Conservation (phyloP, 2,113 vertebrate genomes). For the Phrynosoma platyrhinos region DNA sequence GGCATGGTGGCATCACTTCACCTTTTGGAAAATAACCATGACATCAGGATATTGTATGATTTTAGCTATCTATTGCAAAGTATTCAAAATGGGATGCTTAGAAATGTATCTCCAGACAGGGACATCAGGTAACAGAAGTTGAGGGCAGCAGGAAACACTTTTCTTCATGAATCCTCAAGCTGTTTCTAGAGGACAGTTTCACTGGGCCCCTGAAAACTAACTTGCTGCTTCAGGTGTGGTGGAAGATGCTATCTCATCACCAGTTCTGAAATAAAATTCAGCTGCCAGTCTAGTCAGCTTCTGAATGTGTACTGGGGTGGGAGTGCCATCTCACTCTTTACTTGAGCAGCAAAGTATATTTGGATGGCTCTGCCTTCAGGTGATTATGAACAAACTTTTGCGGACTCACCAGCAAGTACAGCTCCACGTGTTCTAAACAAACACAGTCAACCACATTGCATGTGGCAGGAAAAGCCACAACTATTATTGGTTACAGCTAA, state of each 20-base stretch:
- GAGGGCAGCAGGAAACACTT: background rate
- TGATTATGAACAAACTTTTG: background rate
- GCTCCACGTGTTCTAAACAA: too few species aligned
- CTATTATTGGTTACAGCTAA: too few species aligned
- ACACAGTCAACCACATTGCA: too few species aligned
- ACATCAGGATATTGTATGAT: constrained; percentile 3
- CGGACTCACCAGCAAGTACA: too few species aligned
- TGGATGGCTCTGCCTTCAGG: background rate
- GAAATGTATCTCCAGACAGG: background rate
- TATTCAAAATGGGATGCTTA: background rate
- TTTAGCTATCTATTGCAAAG: background rate
- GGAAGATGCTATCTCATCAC: background rate
- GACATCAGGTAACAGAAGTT: background rate
- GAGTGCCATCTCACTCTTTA: background rate
- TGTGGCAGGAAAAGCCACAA: too few species aligned
- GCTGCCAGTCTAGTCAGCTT: background rate
- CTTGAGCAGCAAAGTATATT: background rate
- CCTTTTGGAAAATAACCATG: background rate
- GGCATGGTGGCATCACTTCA: background rate
- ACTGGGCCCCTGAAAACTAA: background rate
- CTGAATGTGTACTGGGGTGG: background rate
- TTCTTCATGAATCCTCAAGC: background rate
- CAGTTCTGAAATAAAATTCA: background rate
- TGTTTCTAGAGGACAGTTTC: background rate
- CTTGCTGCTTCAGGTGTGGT: background rate